phyloP scores from a whole-genome alignment of 1,140 invertebrate genomes.

The Microvelia longipes region DNA sequence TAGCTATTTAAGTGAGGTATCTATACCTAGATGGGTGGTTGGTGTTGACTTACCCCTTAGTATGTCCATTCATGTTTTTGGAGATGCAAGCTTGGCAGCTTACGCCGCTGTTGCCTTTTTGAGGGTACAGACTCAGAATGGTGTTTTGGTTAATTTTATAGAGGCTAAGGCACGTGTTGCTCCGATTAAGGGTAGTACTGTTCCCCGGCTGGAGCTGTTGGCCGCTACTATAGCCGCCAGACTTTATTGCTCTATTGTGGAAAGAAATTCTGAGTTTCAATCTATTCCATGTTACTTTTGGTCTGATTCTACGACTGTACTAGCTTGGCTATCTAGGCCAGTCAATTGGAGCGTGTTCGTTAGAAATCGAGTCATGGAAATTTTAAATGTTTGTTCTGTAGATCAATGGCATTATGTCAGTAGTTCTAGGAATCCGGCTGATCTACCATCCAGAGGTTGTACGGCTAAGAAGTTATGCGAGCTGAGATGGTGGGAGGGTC shows the following conservation, averaged over 20 bases:
- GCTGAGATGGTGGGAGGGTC: neutral
- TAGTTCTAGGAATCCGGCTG: neutral
- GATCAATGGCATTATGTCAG: neutral
- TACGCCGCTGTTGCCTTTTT: slow-evolving; percentile 23
- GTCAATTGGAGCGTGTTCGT: slow-evolving; percentile 27
- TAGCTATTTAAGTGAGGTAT: neutral
- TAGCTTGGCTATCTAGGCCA: slow-evolving; percentile 25
- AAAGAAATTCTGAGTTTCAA: slow-evolving; percentile 12
- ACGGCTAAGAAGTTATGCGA: neutral
- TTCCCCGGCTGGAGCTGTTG: slow-evolving; percentile 29
- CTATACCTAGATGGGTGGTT: neutral
- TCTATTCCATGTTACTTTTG: slow-evolving; percentile 18
- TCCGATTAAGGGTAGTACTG: slow-evolving; percentile 22
- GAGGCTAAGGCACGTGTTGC: slow-evolving; percentile 22
- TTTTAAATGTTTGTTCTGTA: too few relatives aligned
- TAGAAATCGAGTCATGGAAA: slow-evolving; percentile 22
- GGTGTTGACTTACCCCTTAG: neutral
- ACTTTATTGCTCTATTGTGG: slow-evolving; percentile 19
- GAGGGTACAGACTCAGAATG: slow-evolving; percentile 7
- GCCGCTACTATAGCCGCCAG: slow-evolving; percentile 24
- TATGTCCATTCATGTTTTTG: slow-evolving; percentile 24
- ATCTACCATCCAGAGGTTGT: neutral
- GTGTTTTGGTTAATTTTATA: slow-evolving; percentile 9
- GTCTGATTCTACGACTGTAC: slow-evolving; percentile 26
- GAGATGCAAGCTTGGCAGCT: slow-evolving; percentile 24